Base-by-base conservation (phyloP, 1,140 invertebrate genomes). In the Tyrophagus putrescentiae region DNA sequence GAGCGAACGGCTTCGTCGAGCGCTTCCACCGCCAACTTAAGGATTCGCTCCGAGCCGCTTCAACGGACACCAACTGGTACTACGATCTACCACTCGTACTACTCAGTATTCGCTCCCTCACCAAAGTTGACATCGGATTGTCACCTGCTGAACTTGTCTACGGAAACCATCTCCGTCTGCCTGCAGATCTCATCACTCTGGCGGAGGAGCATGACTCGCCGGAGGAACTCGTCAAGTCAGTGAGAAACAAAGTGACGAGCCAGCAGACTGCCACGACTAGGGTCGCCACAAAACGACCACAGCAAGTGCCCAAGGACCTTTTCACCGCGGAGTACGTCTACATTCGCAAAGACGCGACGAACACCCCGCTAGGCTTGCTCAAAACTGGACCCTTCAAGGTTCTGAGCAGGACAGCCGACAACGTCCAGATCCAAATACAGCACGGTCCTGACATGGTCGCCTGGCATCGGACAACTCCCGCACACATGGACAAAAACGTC, bases 31-130 rank as follows among this genome's bases (percentile, higher is more conserved):
- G 44, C 5, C 70, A 74, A 54, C n/a, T 48, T 5, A 48, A 48
- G n/a, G 6, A 5, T n/a, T 6, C 5, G 6, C 5, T 48, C 44
- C 21, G 11, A n/a, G 44, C 44, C 21, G n/a, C n/a, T n/a, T n/a
- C n/a, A n/a, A 5, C 5, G n/a, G 44, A n/a, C 5, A 21, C 11
- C 11, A 5, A 48, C 5, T 76, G 73, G 72, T 59, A 62, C 0
- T 62, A 69, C 27, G 28, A 53, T 0, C 63, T 76, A 5, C 71
- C 74, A 2, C 61, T 68, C 0, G 70, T 76, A 2, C 62, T 76
- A 0, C 57, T 76, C 1, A 64, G 65, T 5, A 27, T 69, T 1
- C 65, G 64, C 1, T 27, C 48, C 4, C 45, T 44, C 2, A 28
- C 66, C 4, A 71, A 73, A 25, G 65, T 67, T n/a, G 68, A 72